phyloP scores from a whole-genome alignment of 2,797 vertebrate genomes.

The Luscinia megarhynchos region DNA sequence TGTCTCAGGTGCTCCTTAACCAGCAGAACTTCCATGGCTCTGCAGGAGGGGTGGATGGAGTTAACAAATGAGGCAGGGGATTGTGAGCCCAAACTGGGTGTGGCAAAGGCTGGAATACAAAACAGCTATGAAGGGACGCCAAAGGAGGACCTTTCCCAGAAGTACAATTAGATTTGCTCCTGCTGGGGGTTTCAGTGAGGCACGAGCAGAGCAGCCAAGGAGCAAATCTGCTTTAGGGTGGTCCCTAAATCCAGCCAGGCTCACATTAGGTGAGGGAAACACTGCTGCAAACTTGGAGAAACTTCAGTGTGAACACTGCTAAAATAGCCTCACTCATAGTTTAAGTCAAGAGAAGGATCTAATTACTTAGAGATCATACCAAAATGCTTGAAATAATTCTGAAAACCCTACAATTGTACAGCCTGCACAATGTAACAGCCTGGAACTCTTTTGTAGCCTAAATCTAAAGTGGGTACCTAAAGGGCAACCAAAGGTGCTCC shows the following conservation, averaged over 20 bases:
- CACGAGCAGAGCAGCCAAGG: background rate
- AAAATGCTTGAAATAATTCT: background rate
- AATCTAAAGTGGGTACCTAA: background rate
- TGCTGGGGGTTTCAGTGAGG: background rate
- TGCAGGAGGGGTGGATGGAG: background rate
- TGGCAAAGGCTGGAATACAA: background rate
- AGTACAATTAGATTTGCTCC: background rate
- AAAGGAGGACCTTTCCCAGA: background rate
- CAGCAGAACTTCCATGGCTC: background rate
- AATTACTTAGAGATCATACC: background rate
- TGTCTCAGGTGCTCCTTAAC: background rate
- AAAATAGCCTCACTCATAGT: background rate
- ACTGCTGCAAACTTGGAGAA: background rate
- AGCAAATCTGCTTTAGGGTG: no score
- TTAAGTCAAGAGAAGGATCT: background rate
- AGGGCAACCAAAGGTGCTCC: background rate
- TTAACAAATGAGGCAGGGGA: background rate
- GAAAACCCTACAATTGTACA: background rate
- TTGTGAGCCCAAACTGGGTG: background rate
- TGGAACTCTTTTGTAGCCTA: background rate
- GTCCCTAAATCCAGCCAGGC: background rate
- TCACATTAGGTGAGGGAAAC: accelerated
- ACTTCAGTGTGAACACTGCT: background rate
- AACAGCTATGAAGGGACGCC: no score
- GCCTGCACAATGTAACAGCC: background rate